These are phyloP conservation scores for Apostichopus leukothele DNA, from an alignment of 53 echinoderm and acorn worm species.

Conservation along the genomic window DNA sequence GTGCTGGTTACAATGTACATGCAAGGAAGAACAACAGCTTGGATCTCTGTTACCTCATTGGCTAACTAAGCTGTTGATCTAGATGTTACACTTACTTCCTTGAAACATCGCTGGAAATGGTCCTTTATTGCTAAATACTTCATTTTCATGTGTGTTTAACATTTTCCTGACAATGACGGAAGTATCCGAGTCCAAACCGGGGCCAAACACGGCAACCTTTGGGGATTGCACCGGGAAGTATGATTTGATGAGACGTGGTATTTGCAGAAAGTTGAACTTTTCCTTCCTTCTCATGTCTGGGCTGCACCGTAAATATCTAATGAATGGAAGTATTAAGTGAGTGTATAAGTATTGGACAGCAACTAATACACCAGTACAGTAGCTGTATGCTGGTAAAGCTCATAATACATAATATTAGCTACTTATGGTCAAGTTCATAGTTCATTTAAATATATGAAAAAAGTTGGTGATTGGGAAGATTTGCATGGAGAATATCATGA, in stretches of 20 bases:
- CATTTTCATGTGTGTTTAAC: conserved; percentile 61
- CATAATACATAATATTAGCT: too few species aligned
- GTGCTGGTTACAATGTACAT: too few species aligned
- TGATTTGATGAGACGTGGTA: conserved; percentile 78
- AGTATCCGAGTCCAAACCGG: conserved; percentile 85
- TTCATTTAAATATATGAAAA: too few species aligned
- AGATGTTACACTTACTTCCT: conserved; percentile 64
- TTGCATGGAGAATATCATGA: too few species aligned
- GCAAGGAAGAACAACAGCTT: too few species aligned
- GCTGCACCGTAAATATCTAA: conserved; percentile 85
- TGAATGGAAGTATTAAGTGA: too few species aligned
- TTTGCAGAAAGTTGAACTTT: conserved; percentile 58
- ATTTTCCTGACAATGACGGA: conserved; percentile 74
- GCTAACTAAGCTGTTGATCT: not conserved
- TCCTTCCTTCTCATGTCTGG: conserved; percentile 62
- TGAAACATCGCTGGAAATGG: conserved; percentile 84
- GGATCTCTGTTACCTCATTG: too few species aligned
- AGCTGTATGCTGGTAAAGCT: too few species aligned
- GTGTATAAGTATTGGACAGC: too few species aligned
- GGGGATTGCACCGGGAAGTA: conserved; percentile 76
- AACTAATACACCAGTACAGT: too few species aligned
- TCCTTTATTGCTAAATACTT: conserved; percentile 70
- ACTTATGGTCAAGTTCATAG: too few species aligned
- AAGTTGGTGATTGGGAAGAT: too few species aligned
- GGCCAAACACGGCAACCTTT: conserved; percentile 86